Percentiles rank a stretch among this genome's conserved stretches.
phyloP scores from a whole-genome alignment of 2,113 vertebrate genomes.

The Odontesthes bonariensis region DNA sequence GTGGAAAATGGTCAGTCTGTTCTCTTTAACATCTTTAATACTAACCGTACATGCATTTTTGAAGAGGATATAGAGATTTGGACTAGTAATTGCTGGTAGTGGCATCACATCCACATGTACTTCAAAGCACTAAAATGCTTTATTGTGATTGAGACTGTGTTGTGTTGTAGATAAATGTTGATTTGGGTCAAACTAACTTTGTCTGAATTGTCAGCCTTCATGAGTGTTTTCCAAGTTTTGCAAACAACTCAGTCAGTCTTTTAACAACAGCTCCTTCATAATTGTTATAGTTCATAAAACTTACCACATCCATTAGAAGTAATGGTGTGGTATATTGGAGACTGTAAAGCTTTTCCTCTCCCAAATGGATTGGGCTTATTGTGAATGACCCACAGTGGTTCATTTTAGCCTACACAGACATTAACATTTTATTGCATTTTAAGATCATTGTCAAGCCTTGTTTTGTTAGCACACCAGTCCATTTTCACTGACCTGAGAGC shows the following conservation, averaged over 20 bases:
- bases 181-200: conserved; percentile 15
- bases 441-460: conserved; percentile 42
- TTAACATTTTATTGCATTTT: conserved; percentile 61
- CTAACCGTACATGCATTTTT: not conserved
- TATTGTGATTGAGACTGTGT: not conserved
- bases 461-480: conserved; percentile 29
- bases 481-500: conserved; percentile 19
- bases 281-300: conserved; percentile 25
- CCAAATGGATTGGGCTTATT: conserved; percentile 39
- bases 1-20: conserved; percentile 32
- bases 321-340: conserved; percentile 32
- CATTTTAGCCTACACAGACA: conserved; percentile 48
- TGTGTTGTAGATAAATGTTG: conserved; percentile 2
- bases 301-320: conserved; percentile 45
- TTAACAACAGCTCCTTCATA: conserved; percentile 2
- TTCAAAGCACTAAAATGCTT: not conserved
- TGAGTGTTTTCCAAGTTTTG: conserved; percentile 1
- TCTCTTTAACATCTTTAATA: conserved; percentile 28
- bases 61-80: conserved; percentile 3
- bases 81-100: not conserved
- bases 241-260: conserved; percentile 8
- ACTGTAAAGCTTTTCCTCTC: conserved; percentile 32
- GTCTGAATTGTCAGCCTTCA: not conserved
- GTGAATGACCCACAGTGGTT: conserved; percentile 39
- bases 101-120: too few species aligned